These are phyloP conservation scores for Hyphantria cunea DNA, from an alignment of 1,140 invertebrate species.

Conservation along the genomic window DNA sequence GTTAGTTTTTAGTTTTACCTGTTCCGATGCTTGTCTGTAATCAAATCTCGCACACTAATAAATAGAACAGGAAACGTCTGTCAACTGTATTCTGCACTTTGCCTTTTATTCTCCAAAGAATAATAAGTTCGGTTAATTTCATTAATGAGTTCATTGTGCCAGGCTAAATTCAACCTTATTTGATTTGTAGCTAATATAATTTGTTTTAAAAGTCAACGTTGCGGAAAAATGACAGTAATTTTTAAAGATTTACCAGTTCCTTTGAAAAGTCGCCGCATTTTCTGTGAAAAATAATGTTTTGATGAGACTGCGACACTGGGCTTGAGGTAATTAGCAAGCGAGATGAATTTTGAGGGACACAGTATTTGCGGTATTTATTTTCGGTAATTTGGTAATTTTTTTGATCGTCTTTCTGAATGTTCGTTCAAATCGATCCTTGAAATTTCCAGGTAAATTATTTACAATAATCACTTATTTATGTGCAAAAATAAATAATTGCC, in stretches of 20 bases:
- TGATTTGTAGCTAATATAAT: constrained; percentile 56
- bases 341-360: neutral
- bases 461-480: too few relatives aligned
- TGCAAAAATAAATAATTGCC: too few relatives aligned
- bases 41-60: too few relatives aligned
- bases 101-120: constrained; percentile 48
- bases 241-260: constrained; percentile 32
- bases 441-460: too few relatives aligned
- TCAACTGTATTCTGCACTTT: neutral
- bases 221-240: constrained; percentile 43
- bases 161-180: constrained; percentile 42
- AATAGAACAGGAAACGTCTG: too few relatives aligned
- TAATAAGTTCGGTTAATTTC: constrained; percentile 63
- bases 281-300: neutral
- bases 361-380: too few relatives aligned
- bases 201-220: constrained; percentile 45
- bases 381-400: too few relatives aligned
- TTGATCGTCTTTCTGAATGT: too few relatives aligned
- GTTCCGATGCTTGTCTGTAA: too few relatives aligned
- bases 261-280: neutral
- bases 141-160: constrained; percentile 52
- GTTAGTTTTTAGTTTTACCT: too few relatives aligned
- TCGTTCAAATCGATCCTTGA: too few relatives aligned
- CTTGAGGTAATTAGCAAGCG: neutral
- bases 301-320: neutral